phyloP scores from a whole-genome alignment of 2,888 invertebrate species.

The Antitype chi region DNA sequence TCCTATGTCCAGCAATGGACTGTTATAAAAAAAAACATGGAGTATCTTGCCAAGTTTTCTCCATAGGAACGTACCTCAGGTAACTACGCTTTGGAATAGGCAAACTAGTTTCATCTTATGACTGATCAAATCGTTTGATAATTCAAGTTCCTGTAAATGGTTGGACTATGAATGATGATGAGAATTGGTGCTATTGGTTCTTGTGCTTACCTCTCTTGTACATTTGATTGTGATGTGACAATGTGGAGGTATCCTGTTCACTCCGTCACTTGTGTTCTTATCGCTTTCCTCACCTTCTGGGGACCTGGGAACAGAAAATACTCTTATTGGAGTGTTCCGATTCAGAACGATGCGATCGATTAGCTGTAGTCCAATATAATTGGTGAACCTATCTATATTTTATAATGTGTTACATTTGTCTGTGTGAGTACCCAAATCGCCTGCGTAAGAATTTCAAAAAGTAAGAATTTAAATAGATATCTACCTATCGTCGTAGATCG shows the following conservation, averaged over 20 bases:
- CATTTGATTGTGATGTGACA: constrained; percentile 98
- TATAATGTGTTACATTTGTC: not conserved
- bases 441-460: not conserved
- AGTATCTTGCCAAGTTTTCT: no score
- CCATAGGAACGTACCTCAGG: no score
- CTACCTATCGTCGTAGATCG: no score
- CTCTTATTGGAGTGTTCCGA: no score
- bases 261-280: constrained; percentile 83
- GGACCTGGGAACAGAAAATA: constrained; percentile 74
- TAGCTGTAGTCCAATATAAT: not conserved
- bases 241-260: constrained; percentile 93
- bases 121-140: no score
- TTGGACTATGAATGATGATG: not conserved
- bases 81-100: no score
- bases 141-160: no score
- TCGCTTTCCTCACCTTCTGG: constrained; percentile 84
- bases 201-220: constrained; percentile 95
- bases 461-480: no score
- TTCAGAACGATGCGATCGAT: not conserved
- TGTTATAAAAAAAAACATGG: no score
- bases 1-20: not conserved
- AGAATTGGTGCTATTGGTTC: not conserved
- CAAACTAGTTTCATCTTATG: no score
- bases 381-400: not conserved
- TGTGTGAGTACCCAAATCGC: not conserved